Conservation (phyloP, 2,113 vertebrate genomes). For the Gymnocephalus cernua region DNA sequence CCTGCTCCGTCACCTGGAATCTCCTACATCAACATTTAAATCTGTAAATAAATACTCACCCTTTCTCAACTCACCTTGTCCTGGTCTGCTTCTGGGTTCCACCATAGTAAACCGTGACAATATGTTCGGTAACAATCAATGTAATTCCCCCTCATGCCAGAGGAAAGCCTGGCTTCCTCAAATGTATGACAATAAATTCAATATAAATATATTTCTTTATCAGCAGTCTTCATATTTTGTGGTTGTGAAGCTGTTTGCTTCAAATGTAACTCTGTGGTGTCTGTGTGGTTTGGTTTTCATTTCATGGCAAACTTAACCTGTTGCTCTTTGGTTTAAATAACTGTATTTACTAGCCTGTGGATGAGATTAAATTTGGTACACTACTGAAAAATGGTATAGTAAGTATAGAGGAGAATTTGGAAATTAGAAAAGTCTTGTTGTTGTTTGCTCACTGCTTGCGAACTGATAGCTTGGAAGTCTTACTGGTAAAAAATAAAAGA, state of each 20-base stretch:
- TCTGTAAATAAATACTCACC: too few relatives aligned
- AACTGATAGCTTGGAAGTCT: background rate
- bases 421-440: background rate
- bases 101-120: too few relatives aligned
- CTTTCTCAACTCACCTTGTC: too few relatives aligned
- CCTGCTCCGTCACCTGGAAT: too few relatives aligned
- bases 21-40: too few relatives aligned
- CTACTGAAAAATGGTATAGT: background rate
- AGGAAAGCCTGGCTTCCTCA: background rate
- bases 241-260: background rate
- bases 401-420: background rate
- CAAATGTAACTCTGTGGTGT: background rate
- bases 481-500: background rate
- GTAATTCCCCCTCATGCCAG: background rate
- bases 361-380: background rate
- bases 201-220: background rate
- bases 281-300: background rate
- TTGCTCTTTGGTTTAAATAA: constrained; percentile 4
- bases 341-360: background rate
- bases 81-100: too few relatives aligned
- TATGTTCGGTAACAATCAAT: background rate
- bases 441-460: background rate
- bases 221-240: constrained; percentile 1
- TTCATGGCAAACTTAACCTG: constrained; percentile 1
- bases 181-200: background rate